phyloP scores from a whole-genome alignment of 2,797 vertebrate species.

The Sylvilagus floridanus region DNA sequence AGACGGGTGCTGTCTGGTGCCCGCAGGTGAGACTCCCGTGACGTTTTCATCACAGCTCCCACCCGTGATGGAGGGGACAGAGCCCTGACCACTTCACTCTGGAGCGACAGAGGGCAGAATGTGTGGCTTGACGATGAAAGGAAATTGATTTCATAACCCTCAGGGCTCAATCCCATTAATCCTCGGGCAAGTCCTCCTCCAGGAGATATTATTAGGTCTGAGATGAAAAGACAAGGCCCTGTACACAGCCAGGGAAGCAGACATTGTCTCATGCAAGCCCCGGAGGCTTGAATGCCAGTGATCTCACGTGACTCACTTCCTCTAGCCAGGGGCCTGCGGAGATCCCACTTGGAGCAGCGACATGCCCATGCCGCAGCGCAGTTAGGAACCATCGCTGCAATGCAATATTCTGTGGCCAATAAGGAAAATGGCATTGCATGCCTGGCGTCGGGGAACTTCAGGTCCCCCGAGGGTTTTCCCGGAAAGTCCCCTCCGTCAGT shows the following conservation, averaged over 20 bases:
- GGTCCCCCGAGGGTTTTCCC: constrained; percentile 56
- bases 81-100: background rate
- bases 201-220: background rate
- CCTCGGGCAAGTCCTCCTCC: background rate
- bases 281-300: background rate
- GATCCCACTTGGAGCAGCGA: background rate
- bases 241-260: background rate
- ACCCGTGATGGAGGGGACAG: background rate
- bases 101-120: background rate
- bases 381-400: background rate
- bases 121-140: background rate
- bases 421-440: background rate
- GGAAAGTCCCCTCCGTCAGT: constrained; percentile 61
- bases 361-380: rapidly evolving
- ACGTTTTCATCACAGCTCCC: background rate
- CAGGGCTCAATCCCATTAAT: background rate
- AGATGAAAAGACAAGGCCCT: background rate
- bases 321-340: background rate
- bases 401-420: background rate
- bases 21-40: too few relatives aligned
- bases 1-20: too few relatives aligned
- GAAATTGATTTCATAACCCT: background rate
- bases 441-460: background rate
- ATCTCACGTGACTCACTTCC: background rate
- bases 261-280: background rate